Conservation (phyloP, 2,888 invertebrate genomes). For the Mythimna lalbum region DNA sequence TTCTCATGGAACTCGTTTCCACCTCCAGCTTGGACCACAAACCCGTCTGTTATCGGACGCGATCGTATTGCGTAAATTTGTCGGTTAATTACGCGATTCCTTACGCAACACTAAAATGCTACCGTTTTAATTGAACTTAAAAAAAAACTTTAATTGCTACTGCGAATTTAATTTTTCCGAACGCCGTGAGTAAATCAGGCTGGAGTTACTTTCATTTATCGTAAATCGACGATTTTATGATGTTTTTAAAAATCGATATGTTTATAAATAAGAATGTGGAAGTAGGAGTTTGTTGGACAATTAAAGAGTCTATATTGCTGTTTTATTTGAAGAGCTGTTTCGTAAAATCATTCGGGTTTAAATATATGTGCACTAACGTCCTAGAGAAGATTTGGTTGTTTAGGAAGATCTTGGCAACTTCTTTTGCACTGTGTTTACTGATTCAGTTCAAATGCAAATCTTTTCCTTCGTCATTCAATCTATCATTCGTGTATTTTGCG, state of each 20-base stretch:
- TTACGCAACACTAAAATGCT: constrained; percentile 80
- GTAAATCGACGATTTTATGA: constrained; percentile 77
- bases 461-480: constrained; percentile 3
- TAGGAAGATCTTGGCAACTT: constrained; percentile 1
- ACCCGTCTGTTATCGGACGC: constrained; percentile 72
- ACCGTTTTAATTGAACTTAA: constrained; percentile 83
- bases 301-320: constrained; percentile 29
- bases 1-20: constrained; percentile 13
- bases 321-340: constrained; percentile 20
- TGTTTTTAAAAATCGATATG: constrained; percentile 64
- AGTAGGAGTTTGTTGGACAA: constrained; percentile 39
- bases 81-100: constrained; percentile 77
- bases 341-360: constrained; percentile 25
- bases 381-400: constrained; percentile 3
- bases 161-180: constrained; percentile 64
- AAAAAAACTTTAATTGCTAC: constrained; percentile 75
- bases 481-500: not conserved
- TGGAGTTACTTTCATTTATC: constrained; percentile 73
- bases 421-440: not conserved
- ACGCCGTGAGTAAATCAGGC: constrained; percentile 75
- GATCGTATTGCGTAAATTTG: constrained; percentile 85
- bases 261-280: constrained; percentile 44
- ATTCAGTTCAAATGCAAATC: not conserved
- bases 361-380: constrained; percentile 14
- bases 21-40: constrained; percentile 23